Percentiles rank a stretch among this genome's conserved stretches.
Evolutionary conservation across 2,797 vertebrate species (phyloP).

Genomic region (Gallinago stenura): DNA sequence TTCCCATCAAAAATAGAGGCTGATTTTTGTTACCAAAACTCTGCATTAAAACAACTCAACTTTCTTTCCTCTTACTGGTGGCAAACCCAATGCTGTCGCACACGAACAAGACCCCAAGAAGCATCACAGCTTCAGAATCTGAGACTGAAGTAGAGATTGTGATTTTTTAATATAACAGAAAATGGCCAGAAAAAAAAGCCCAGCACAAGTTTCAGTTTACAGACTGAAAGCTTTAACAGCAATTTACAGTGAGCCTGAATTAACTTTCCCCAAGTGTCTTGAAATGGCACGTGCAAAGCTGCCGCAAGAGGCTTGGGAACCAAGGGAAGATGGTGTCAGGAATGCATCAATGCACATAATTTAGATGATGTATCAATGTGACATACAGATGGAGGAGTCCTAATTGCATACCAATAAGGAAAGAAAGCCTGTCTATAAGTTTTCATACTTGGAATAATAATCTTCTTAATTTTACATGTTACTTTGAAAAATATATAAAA

Average conservation of each 20-base stretch:
- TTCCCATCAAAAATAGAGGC: neutral
- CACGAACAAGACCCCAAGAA: accelerated
- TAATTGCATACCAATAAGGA: neutral
- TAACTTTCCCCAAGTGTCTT: neutral
- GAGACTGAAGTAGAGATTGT: neutral
- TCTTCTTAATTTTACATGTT: neutral
- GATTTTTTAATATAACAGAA: accelerated
- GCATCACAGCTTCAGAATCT: neutral
- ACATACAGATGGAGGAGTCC: neutral
- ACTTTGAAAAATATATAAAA: neutral
- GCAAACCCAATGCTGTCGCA: accelerated
- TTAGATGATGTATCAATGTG: neutral
- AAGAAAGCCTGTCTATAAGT: neutral
- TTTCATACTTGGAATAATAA: neutral
- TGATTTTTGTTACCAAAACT: neutral
- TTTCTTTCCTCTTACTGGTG: neutral
- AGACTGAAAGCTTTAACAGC: neutral
- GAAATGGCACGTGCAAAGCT: accelerated
- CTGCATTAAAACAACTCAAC: neutral
- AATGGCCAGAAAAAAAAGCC: neutral
- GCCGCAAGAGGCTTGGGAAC: neutral
- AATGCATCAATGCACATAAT: neutral
- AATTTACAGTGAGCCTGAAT: neutral
- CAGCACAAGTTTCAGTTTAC: neutral
- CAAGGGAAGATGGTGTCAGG: neutral